phyloP scores from a whole-genome alignment of 2,888 invertebrate genomes.

The Andricus quercusramuli region DNA sequence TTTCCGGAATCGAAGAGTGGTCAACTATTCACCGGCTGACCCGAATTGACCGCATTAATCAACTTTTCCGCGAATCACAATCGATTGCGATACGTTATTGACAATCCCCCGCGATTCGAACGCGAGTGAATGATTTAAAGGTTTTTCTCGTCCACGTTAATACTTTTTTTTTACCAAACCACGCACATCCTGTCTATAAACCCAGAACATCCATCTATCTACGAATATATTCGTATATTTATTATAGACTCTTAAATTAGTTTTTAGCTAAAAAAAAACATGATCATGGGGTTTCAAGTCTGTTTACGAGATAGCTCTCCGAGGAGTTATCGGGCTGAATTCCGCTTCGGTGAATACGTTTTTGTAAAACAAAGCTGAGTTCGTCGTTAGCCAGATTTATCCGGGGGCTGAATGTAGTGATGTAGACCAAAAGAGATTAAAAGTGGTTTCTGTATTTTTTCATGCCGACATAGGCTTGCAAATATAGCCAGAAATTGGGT shows the following conservation, averaged over 20 bases:
- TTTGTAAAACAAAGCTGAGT: conserved; percentile 34
- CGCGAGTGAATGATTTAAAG: conserved; percentile 37
- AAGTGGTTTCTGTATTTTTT: too few species aligned
- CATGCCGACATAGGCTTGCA: too few species aligned
- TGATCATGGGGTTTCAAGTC: conserved; percentile 2
- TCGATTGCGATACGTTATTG: conserved; percentile 37
- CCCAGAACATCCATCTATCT: not conserved
- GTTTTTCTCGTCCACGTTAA: conserved; percentile 22
- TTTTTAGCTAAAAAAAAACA: not conserved
- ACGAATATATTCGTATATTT: conserved; percentile 7
- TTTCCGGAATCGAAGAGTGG: conserved; percentile 1
- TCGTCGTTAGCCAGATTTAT: conserved; percentile 19
- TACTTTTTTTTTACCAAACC: conserved; percentile 3
- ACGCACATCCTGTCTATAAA: conserved; percentile 4
- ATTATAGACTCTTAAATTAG: conserved; percentile 32
- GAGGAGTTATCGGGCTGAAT: not conserved
- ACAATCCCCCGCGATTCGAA: conserved; percentile 39
- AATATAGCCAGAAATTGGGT: too few species aligned
- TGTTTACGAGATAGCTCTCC: conserved; percentile 13
- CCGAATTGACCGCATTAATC: conserved; percentile 36
- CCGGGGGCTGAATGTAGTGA: not conserved
- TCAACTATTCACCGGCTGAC: not conserved
- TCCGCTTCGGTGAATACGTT: conserved; percentile 8
- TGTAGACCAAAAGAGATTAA: conserved; percentile 4
- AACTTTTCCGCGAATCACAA: conserved; percentile 36